Conservation (phyloP, 2,113 vertebrate genomes). For the Rhinopomastus cyanomelas region DNA sequence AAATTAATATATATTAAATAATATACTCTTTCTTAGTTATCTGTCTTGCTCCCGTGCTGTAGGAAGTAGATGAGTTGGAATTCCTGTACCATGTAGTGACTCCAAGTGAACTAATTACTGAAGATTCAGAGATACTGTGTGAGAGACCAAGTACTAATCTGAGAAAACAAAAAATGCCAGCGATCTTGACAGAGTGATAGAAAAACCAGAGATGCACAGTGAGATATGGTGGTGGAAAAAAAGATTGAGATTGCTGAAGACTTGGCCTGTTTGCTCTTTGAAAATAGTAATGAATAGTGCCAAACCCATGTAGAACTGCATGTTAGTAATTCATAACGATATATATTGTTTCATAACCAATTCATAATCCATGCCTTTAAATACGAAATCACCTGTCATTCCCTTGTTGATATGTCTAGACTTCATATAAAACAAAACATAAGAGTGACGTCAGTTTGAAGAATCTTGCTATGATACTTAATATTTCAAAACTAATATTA, state of each 20-base stretch:
- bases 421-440: neutral
- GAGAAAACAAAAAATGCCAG: neutral
- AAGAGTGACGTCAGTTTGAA: neutral
- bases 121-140: neutral
- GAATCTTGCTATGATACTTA: neutral
- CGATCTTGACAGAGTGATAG: neutral
- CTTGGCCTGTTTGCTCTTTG: neutral
- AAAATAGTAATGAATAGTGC: neutral
- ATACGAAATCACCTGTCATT: neutral
- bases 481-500: neutral
- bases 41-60: neutral
- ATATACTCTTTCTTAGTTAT: neutral
- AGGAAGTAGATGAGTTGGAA: neutral
- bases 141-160: neutral
- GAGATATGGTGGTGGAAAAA: neutral
- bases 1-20: neutral
- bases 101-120: neutral
- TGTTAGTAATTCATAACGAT: neutral
- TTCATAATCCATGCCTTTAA: neutral
- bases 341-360: too few relatives aligned
- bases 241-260: neutral
- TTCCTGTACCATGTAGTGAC: neutral
- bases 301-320: neutral
- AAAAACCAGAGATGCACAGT: neutral
- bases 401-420: neutral